These are phyloP conservation scores for Pelodiscus sinensis DNA, from an alignment of 2,113 vertebrate genomes.

Conservation along the genomic window DNA sequence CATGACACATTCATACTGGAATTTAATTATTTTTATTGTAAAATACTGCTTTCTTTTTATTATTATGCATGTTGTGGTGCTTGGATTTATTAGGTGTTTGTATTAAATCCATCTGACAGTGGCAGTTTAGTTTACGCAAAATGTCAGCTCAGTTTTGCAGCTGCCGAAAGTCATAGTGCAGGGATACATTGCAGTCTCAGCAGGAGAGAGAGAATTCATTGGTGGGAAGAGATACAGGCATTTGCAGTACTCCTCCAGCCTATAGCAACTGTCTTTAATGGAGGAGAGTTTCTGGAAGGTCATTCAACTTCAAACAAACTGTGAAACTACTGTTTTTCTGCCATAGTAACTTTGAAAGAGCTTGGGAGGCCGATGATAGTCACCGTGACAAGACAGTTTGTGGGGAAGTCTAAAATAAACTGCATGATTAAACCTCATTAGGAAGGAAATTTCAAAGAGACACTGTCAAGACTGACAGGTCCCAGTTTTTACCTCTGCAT, in stretches of 20 bases:
- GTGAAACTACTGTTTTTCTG: background rate
- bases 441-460: background rate
- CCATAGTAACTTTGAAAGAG: background rate
- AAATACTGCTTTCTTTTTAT: background rate
- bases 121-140: background rate
- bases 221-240: background rate
- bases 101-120: background rate
- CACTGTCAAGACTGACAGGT: background rate
- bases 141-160: background rate
- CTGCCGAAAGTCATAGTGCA: background rate
- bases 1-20: background rate
- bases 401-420: background rate
- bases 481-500: background rate
- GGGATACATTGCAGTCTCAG: background rate
- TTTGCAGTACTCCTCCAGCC: background rate
- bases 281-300: background rate
- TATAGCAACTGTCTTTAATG: background rate
- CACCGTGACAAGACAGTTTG: slow-evolving; percentile 1
- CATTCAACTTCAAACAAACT: background rate
- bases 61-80: background rate
- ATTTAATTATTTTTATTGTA: background rate
- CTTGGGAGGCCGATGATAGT: background rate
- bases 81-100: rapidly evolving
- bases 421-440: background rate
- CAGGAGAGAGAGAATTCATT: background rate